Conservation (phyloP, 2,888 invertebrate species). For the Cephalotes varians region DNA sequence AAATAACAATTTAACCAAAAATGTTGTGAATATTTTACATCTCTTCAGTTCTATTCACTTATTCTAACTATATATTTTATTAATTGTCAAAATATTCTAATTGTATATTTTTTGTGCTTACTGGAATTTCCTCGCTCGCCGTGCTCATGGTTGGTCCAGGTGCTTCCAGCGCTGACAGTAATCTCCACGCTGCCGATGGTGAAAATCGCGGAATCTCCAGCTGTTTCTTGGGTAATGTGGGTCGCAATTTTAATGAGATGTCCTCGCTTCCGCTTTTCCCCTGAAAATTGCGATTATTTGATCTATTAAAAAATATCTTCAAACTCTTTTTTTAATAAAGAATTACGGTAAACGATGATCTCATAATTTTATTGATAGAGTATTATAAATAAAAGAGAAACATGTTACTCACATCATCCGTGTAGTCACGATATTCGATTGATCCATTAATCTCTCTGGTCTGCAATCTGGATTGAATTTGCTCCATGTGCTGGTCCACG, state of each 20-base stretch:
- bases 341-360: not conserved
- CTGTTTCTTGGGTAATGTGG: conserved; percentile 93
- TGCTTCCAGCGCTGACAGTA: conserved; percentile 89
- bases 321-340: conserved; percentile 1
- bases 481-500: conserved; percentile 66
- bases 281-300: conserved; percentile 65
- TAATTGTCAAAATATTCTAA: not conserved
- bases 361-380: conserved; percentile 2
- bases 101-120: conserved; percentile 51
- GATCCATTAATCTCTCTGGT: conserved; percentile 65
- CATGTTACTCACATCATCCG: conserved; percentile 72
- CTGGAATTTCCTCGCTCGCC: conserved; percentile 83
- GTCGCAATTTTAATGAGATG: conserved; percentile 91
- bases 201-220: conserved; percentile 93
- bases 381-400: not conserved
- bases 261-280: conserved; percentile 87
- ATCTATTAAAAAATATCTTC: not conserved
- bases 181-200: conserved; percentile 94
- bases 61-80: not conserved
- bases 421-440: conserved; percentile 66
- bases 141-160: conserved; percentile 82
- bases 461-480: conserved; percentile 67
- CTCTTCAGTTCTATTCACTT: not conserved
- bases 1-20: not conserved
- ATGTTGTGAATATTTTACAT: not conserved